These are phyloP conservation scores for Drosophila nannoptera DNA, from an alignment of 1,140 invertebrate species.

Conservation along the genomic window DNA sequence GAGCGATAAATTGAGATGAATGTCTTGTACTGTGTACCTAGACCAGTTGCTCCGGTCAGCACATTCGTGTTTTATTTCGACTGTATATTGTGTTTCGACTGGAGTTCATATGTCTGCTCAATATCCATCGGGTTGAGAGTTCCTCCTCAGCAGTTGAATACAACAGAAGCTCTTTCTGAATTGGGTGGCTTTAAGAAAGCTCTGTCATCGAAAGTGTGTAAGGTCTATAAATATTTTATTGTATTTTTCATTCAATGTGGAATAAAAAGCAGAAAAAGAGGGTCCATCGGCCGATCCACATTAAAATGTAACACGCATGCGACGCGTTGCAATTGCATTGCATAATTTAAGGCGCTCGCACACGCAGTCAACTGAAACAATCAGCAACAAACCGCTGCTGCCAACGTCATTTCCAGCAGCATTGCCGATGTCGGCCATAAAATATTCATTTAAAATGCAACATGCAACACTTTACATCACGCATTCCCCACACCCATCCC, in stretches of 20 bases:
- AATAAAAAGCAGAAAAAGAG: constrained; percentile 48
- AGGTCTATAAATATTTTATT: constrained; percentile 63
- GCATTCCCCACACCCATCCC: constrained; percentile 33
- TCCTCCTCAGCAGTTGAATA: neutral
- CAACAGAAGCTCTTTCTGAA: constrained; percentile 41
- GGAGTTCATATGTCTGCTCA: constrained; percentile 61
- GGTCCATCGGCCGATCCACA: constrained; percentile 33
- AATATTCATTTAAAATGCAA: constrained; percentile 77
- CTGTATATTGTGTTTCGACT: constrained; percentile 20
- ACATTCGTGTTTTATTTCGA: constrained; percentile 15
- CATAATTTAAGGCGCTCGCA: constrained; percentile 69
- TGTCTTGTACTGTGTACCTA: constrained; percentile 45
- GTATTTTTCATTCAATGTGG: constrained; percentile 59
- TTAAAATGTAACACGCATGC: constrained; percentile 73
- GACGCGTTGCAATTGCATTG: constrained; percentile 56
- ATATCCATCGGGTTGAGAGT: constrained; percentile 46
- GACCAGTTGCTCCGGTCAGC: neutral
- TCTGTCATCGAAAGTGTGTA: constrained; percentile 24
- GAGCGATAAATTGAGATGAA: constrained; percentile 75
- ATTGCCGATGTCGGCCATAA: constrained; percentile 57
- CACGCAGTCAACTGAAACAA: constrained; percentile 52
- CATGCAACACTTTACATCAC: constrained; percentile 75
- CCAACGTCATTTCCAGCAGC: constrained; percentile 26
- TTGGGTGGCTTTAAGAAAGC: constrained; percentile 28
- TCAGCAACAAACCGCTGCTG: constrained; percentile 40